Base-by-base conservation (phyloP, 2,797 vertebrate genomes). In the Oryzias sinensis region DNA sequence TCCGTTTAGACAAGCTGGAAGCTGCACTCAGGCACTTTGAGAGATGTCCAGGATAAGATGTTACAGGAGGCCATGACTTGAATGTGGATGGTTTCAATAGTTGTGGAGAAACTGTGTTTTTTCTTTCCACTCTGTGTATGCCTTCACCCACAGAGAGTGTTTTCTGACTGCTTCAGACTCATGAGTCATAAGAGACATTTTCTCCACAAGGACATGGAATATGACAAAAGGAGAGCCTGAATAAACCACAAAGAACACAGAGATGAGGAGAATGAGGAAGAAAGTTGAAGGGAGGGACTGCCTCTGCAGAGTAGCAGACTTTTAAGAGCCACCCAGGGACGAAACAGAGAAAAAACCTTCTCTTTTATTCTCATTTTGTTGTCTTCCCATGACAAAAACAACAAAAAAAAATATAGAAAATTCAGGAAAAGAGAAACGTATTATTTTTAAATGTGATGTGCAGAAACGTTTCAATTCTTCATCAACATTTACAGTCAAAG, bases 341-440 rank as follows among this genome's bases (percentile, higher is more conserved):
- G 47, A 40, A 68, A 67, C 44, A 37, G 59, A 78, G 68, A 79
- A 66, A 82, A 81, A 68, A 64, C 64, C 71, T 22, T 22, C 70
- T 62, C 76, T 83, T 84, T 83, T 83, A 83, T 71, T 59, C 68
- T 65, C 81, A 56, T 37, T 81, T 87, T 83, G 80, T 72, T 81
- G 84, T 84, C 82, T 76, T 56, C 78, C 79, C 72, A 78, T 54
- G 78, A 72, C 79, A 82, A 75, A 75, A 79, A 77, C 75, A 76
- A 20, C 58, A 22, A 22, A 22, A 22, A 22, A 22, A 22, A 22
- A 2, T 22, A 22, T 37, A 40, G 48, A 43, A 53, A 44, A 52
- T 43, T 54, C 42, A 53, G 45, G 59, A 43, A 43, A 42, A 67
- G 20, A 22, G 20, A 22, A 22, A 18, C 18, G 18, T 1, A 18